Evolutionary conservation across 2,888 invertebrate genomes (phyloP).

Genomic region (Sinelater perroti): DNA sequence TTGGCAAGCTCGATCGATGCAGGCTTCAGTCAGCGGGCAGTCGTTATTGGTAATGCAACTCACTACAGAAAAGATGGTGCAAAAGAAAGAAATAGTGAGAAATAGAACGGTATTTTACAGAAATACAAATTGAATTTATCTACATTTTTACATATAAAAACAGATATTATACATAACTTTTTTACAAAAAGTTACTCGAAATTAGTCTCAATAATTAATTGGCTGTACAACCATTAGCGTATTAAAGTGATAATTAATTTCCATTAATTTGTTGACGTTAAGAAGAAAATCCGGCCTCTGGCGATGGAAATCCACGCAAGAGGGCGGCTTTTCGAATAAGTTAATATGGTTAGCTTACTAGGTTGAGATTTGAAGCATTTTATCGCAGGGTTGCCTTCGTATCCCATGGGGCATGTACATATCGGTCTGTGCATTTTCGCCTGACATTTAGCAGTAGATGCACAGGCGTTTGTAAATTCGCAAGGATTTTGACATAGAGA

Average conservation of each 20-base stretch:
- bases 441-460: slow-evolving; percentile 77
- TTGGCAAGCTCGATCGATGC: slow-evolving; percentile 85
- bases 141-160: slow-evolving; percentile 38
- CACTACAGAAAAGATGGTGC: slow-evolving; percentile 67
- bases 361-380: slow-evolving; percentile 79
- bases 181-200: slow-evolving; percentile 2
- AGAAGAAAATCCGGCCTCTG: too few species aligned
- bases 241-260: slow-evolving; percentile 6
- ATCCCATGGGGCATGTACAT: slow-evolving; percentile 82
- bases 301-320: neutral
- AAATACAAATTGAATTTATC: slow-evolving; percentile 33
- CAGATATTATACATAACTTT: slow-evolving; percentile 20
- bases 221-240: slow-evolving; percentile 21
- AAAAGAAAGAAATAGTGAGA: slow-evolving; percentile 45
- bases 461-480: slow-evolving; percentile 81
- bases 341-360: slow-evolving; percentile 69
- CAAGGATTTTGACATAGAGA: slow-evolving; percentile 84
- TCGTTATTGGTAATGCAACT: slow-evolving; percentile 88
- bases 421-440: slow-evolving; percentile 85
- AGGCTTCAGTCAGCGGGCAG: slow-evolving; percentile 85
- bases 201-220: slow-evolving; percentile 13
- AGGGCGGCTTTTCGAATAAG: slow-evolving; percentile 7
- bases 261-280: too few species aligned
- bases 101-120: slow-evolving; percentile 40
- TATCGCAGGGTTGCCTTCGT: slow-evolving; percentile 82